Evolutionary conservation across 2,888 invertebrate species (phyloP), one percentile per base, ranked within the genome.

Genomic region (Lepidocyrtoides sp.): DNA sequence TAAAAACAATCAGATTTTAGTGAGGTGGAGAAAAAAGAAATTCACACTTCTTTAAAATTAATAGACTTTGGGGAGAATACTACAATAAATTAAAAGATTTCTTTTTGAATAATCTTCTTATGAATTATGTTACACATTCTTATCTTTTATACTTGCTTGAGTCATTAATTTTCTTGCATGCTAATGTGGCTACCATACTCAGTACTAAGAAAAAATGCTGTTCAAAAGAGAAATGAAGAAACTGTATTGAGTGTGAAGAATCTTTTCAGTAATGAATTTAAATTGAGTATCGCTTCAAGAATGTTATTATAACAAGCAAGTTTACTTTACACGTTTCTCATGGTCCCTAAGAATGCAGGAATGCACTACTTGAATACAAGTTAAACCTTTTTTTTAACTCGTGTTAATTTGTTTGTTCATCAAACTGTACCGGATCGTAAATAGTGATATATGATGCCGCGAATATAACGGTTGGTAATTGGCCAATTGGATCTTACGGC

Each of bases 391-490:
- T 4, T 5, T 17, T 48, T 44, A 41, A 51, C 32, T 57, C 36
- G 79, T 36, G 79, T 57, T 79, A 79, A 79, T 79, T 79, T 79
- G 79, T 79, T 79, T 32, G 57, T 23, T 79, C 79, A 79, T 79
- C 32, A 79, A 48, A 75, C 36, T 75, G 79, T 79, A 26, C 26
- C 20, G 57, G 79, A 79, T 82, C 63, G 60, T 63, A 81, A 81
- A 81, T 82, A 44, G 44, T 82, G 82, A 82, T 63, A 82, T 82
- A 82, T 23, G 82, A 82, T 63, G 60, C 60, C 63, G 36, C 26
- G 26, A 82, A 63, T 60, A 51, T 51, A 79, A 79, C 79, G 79
- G 79, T 57, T 79, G 54, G 54, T 79, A 79, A 79, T 79, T 79
- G 79, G 79, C 79, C 79, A 79, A 79, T 57, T 57, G 79, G 54